phyloP scores from a whole-genome alignment of 1,140 invertebrate species.

The Lordiphosa mommai region DNA sequence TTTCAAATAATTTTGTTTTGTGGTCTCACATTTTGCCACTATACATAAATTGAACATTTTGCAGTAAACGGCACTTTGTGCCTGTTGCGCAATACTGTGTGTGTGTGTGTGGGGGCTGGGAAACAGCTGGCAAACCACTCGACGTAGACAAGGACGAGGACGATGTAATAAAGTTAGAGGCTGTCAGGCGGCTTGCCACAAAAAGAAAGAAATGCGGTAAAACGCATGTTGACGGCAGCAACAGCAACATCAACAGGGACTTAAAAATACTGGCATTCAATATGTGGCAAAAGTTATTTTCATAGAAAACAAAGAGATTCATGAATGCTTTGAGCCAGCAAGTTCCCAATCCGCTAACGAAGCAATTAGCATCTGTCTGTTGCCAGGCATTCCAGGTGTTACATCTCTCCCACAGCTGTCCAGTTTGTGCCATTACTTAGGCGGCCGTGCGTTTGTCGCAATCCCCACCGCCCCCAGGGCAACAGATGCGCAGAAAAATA shows the following conservation, averaged over 20 bases:
- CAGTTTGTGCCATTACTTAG: slow-evolving; percentile 5
- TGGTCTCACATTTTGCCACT: slow-evolving; percentile 44
- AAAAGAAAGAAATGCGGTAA: slow-evolving; percentile 60
- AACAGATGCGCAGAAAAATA: background rate
- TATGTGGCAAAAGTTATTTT: no score
- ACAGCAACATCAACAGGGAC: slow-evolving; percentile 25
- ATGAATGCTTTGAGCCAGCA: slow-evolving; percentile 10
- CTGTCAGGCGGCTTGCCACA: slow-evolving; percentile 56
- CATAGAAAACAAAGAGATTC: slow-evolving; percentile 64
- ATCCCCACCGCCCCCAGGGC: slow-evolving; percentile 9
- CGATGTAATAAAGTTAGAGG: slow-evolving; percentile 69
- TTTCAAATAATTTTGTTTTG: slow-evolving; percentile 24
- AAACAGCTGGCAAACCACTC: slow-evolving; percentile 53
- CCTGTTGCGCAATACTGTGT: slow-evolving; percentile 41
- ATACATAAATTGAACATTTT: slow-evolving; percentile 67
- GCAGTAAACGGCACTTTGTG: slow-evolving; percentile 51
- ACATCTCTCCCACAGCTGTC: background rate
- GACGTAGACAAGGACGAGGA: slow-evolving; percentile 57
- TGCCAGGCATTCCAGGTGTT: slow-evolving; percentile 6
- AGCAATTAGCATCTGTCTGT: slow-evolving; percentile 51
- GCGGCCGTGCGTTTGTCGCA: background rate
- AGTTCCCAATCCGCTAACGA: slow-evolving; percentile 59
- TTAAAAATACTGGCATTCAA: slow-evolving; percentile 12
- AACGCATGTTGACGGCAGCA: slow-evolving; percentile 22
- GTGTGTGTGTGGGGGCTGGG: background rate